phyloP scores from a whole-genome alignment of 2,888 invertebrate species.

The Drosophila infuscata region DNA sequence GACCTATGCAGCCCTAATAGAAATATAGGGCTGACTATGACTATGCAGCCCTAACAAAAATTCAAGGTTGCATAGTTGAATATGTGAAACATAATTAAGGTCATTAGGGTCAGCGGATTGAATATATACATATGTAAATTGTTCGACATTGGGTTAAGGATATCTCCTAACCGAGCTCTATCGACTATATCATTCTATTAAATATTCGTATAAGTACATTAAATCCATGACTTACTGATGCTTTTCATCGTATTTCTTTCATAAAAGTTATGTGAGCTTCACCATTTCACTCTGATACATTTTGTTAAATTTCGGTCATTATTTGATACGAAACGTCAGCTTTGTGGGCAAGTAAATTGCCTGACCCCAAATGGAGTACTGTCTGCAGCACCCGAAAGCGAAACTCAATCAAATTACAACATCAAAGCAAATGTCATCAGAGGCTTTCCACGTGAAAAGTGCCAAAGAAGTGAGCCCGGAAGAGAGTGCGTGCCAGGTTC shows the following conservation, averaged over 20 bases:
- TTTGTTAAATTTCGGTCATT: neutral
- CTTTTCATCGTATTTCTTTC: neutral
- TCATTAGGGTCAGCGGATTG: neutral
- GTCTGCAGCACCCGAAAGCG: conserved; percentile 20
- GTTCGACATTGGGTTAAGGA: neutral
- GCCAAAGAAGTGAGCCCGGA: neutral
- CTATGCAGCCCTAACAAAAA: neutral
- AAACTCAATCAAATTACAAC: conserved; percentile 73
- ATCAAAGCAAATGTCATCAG: conserved; percentile 73
- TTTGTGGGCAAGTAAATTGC: conserved; percentile 28
- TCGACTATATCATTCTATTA: neutral
- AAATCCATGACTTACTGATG: neutral
- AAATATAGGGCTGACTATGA: neutral
- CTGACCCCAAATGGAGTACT: conserved; percentile 1
- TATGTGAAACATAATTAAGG: no score
- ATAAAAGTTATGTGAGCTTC: neutral
- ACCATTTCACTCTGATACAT: neutral
- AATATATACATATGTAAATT: neutral
- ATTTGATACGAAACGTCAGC: neutral
- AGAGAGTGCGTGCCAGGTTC: neutral
- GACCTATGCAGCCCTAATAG: neutral
- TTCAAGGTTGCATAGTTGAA: neutral
- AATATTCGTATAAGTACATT: neutral
- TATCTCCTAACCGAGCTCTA: rapidly evolving
- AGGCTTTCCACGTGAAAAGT: conserved; percentile 8